phyloP scores from a whole-genome alignment of 2,888 invertebrate genomes.

The Sycophila texana region DNA sequence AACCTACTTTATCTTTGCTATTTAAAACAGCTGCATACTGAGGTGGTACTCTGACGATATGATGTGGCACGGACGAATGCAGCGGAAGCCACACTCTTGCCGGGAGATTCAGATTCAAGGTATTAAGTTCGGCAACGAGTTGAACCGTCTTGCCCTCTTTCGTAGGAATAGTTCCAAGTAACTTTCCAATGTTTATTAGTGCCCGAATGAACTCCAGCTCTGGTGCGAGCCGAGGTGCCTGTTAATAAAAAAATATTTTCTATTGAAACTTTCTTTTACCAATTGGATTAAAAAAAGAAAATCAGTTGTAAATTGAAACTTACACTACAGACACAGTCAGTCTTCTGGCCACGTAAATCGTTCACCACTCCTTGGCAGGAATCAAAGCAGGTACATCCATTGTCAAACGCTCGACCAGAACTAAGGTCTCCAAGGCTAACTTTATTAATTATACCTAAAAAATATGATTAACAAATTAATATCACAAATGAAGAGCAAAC shows the following conservation, averaged over 20 bases:
- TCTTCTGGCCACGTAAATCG: constrained; percentile 85
- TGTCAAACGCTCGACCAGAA: constrained; percentile 97
- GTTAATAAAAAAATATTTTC: constrained; percentile 29
- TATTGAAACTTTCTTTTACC: background rate
- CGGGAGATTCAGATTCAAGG: constrained; percentile 96
- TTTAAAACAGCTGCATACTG: constrained; percentile 98
- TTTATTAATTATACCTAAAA: constrained; percentile 76
- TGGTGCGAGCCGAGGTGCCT: constrained; percentile 89
- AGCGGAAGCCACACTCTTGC: constrained; percentile 98
- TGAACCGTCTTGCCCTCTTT: constrained; percentile 95
- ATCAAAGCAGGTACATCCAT: constrained; percentile 94
- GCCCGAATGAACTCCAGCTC: constrained; percentile 92
- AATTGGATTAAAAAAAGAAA: background rate
- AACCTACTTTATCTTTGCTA: constrained; percentile 93
- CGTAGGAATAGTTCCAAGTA: constrained; percentile 87
- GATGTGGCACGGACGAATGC: constrained; percentile 89
- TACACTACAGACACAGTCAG: constrained; percentile 87
- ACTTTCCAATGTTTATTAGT: constrained; percentile 90
- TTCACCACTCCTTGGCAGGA: constrained; percentile 89
- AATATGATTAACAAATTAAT: background rate
- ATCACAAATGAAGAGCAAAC: background rate
- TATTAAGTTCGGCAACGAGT: constrained; percentile 93
- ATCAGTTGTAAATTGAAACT: constrained; percentile 64
- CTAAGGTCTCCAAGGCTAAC: constrained; percentile 92
- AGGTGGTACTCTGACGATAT: constrained; percentile 96